Percentiles rank a stretch among this genome's conserved stretches.
phyloP scores from a whole-genome alignment of 1,140 invertebrate species.

The Lepidotrigona ventralis region DNA sequence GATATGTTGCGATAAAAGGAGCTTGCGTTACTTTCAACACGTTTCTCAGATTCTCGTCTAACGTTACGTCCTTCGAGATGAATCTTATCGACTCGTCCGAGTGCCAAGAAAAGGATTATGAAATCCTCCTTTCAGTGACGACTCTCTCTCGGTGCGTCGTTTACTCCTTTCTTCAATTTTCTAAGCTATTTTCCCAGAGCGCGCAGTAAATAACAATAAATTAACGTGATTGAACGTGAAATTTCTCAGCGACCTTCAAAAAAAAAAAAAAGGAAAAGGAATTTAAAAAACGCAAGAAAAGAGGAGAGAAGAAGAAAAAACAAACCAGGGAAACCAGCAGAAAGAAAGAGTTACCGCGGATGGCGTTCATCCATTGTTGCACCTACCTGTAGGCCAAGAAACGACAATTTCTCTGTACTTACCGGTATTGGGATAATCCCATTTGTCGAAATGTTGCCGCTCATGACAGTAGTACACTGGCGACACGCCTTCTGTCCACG shows the following conservation, averaged over 20 bases:
- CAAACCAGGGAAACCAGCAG: background rate
- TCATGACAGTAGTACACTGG: background rate
- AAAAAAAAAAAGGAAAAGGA: background rate
- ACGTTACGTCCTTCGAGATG: background rate
- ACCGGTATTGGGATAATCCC: slow-evolving; percentile 69
- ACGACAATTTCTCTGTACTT: slow-evolving; percentile 67
- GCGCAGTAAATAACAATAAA: too few species aligned
- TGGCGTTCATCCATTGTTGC: background rate
- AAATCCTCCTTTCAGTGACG: too few species aligned
- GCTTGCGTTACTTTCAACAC: background rate
- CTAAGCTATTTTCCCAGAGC: too few species aligned
- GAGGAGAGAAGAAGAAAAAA: too few species aligned
- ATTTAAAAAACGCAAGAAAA: background rate
- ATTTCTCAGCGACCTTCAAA: too few species aligned
- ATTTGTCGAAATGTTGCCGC: slow-evolving; percentile 58
- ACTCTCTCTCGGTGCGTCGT: too few species aligned
- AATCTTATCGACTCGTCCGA: background rate
- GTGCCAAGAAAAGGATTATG: too few species aligned
- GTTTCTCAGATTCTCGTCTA: background rate
- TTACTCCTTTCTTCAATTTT: too few species aligned
- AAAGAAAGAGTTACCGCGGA: background rate
- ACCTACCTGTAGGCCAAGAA: background rate
- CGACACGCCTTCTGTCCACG: slow-evolving; percentile 3
- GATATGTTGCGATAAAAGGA: background rate
- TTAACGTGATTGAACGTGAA: too few species aligned